These are phyloP conservation scores for Coptodon bakossiorum DNA, from an alignment of 2,113 vertebrate species.

Conservation along the genomic window DNA sequence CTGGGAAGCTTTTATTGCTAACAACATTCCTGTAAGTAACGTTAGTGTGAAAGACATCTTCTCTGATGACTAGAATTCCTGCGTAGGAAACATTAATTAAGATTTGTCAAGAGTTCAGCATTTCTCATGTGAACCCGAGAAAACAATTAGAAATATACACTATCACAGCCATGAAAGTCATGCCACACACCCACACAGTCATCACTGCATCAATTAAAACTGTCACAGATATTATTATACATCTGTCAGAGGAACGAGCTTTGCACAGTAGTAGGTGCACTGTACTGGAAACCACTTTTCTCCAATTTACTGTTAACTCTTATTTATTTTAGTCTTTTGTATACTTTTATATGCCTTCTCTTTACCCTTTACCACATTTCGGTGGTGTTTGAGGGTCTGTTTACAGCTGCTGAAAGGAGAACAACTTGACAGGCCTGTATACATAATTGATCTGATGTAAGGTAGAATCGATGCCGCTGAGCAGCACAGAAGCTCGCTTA, in stretches of 20 bases:
- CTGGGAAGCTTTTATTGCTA: neutral
- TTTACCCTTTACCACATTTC: neutral
- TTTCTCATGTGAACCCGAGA: neutral
- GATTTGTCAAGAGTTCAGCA: neutral
- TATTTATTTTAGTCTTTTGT: neutral
- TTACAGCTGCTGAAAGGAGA: neutral
- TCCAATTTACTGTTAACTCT: neutral
- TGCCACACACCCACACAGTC: neutral
- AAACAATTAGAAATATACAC: neutral
- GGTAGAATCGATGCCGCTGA: neutral
- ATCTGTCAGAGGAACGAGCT: neutral
- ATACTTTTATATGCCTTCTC: neutral
- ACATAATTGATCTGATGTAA: slow-evolving; percentile 9
- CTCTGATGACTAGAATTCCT: neutral
- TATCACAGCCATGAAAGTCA: neutral
- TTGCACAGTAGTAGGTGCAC: neutral
- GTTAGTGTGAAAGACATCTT: neutral
- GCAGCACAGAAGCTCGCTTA: neutral
- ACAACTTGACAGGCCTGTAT: neutral
- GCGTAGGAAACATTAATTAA: neutral
- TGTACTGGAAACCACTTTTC: neutral
- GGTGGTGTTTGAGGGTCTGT: neutral
- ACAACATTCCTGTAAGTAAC: neutral
- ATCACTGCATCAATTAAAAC: neutral
- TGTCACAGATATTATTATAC: neutral